Evolutionary conservation across 2,113 vertebrate genomes (phyloP).

Genomic region (Laterallus jamaicensis): DNA sequence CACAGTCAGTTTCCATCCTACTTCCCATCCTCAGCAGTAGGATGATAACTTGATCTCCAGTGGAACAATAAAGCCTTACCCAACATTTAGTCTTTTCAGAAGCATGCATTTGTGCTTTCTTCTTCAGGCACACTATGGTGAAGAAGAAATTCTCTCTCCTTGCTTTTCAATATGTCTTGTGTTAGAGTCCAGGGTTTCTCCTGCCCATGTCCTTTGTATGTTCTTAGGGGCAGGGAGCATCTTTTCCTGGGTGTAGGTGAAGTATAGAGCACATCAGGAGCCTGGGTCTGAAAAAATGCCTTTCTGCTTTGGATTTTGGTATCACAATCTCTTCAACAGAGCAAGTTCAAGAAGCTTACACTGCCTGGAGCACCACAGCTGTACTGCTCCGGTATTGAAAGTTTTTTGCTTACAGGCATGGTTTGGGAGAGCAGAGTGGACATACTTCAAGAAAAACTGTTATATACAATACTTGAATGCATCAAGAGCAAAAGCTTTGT

Average conservation of each 20-base stretch:
- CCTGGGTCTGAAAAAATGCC: not conserved
- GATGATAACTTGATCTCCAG: not conserved
- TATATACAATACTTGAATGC: not conserved
- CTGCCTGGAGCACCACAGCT: not conserved
- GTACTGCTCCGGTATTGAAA: not conserved
- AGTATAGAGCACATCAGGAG: not conserved
- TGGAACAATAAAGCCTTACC: accelerated
- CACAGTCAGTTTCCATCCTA: not conserved
- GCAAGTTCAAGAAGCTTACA: not conserved
- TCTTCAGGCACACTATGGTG: accelerated
- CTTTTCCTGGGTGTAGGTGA: not conserved
- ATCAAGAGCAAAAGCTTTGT: not conserved
- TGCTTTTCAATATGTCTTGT: not conserved
- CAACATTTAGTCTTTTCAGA: not conserved
- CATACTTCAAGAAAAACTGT: not conserved
- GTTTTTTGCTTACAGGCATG: not conserved
- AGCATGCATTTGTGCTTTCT: not conserved
- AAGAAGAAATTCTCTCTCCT: not conserved
- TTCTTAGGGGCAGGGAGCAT: not conserved
- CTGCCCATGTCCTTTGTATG: accelerated
- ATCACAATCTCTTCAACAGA: not conserved
- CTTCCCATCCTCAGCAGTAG: not conserved
- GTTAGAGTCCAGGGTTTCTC: not conserved
- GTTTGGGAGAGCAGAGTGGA: not conserved
- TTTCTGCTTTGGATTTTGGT: not conserved